Conservation (phyloP, 2,888 invertebrate species). For the Aphodius granarius region DNA sequence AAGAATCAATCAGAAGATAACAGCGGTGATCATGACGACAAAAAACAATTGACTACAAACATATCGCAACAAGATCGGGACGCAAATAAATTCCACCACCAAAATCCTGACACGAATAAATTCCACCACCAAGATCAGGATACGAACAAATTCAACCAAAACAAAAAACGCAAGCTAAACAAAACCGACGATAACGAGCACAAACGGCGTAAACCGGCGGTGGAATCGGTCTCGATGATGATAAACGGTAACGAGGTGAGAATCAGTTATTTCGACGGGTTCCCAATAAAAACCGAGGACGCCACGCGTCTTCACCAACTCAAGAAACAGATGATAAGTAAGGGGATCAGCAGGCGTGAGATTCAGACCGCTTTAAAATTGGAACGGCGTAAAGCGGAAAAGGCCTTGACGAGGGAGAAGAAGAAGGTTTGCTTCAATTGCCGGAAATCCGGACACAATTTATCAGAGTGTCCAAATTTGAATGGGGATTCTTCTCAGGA, state of each 20-base stretch:
- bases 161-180: slow-evolving; percentile 28
- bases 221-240: slow-evolving; percentile 54
- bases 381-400: slow-evolving; percentile 72
- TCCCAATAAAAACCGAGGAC: slow-evolving; percentile 72
- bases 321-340: slow-evolving; percentile 65
- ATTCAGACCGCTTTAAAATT: slow-evolving; percentile 67
- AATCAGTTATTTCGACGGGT: slow-evolving; percentile 68
- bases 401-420: slow-evolving; percentile 65
- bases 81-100: too few relatives aligned
- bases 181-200: slow-evolving; percentile 51
- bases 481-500: slow-evolving; percentile 50
- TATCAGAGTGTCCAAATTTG: slow-evolving; percentile 79
- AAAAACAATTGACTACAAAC: slow-evolving; percentile 44
- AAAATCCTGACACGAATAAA: too few relatives aligned
- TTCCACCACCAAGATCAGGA: slow-evolving; percentile 35
- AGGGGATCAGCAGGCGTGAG: slow-evolving; percentile 69
- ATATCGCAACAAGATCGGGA: too few relatives aligned
- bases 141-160: slow-evolving; percentile 29
- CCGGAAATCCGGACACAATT: slow-evolving; percentile 74
- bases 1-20: slow-evolving; percentile 24
- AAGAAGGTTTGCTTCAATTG: slow-evolving; percentile 81
- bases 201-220: slow-evolving; percentile 54
- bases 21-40: slow-evolving; percentile 4
- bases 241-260: slow-evolving; percentile 67
- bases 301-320: slow-evolving; percentile 65